phyloP scores from a whole-genome alignment of 2,113 vertebrate genomes.

The Corynorhinus townsendii region DNA sequence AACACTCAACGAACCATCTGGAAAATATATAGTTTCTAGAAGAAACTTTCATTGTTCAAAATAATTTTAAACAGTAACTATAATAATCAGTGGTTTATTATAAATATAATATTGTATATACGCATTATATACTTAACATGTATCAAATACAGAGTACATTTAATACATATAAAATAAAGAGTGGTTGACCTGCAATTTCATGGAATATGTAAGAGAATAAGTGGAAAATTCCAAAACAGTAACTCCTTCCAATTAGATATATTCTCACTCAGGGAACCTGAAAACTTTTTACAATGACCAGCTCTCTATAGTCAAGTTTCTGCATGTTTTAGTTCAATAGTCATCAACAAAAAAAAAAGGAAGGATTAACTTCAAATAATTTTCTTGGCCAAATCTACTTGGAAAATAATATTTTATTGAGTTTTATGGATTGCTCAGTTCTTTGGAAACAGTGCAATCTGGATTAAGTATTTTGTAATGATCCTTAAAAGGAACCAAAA shows the following conservation, averaged over 20 bases:
- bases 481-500: not conserved
- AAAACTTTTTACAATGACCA: not conserved
- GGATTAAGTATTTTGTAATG: slow-evolving; percentile 41
- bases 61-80: slow-evolving; percentile 22
- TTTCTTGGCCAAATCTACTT: not conserved
- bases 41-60: not conserved
- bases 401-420: slow-evolving; percentile 5
- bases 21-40: not conserved
- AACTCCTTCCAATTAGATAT: not conserved
- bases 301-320: slow-evolving; percentile 2
- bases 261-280: not conserved
- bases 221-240: slow-evolving; percentile 14
- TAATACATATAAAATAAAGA: not conserved
- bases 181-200: not conserved
- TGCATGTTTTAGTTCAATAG: slow-evolving; percentile 16
- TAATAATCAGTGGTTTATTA: not conserved
- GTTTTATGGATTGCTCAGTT: not conserved
- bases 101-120: not conserved
- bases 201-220: not conserved
- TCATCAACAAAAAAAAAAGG: slow-evolving; percentile 23
- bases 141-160: not conserved
- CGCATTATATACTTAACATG: not conserved
- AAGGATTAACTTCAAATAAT: slow-evolving; percentile 32
- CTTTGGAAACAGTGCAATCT: not conserved
- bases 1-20: not conserved